phyloP scores from a whole-genome alignment of 2,888 invertebrate species.

The Congeria kusceri region DNA sequence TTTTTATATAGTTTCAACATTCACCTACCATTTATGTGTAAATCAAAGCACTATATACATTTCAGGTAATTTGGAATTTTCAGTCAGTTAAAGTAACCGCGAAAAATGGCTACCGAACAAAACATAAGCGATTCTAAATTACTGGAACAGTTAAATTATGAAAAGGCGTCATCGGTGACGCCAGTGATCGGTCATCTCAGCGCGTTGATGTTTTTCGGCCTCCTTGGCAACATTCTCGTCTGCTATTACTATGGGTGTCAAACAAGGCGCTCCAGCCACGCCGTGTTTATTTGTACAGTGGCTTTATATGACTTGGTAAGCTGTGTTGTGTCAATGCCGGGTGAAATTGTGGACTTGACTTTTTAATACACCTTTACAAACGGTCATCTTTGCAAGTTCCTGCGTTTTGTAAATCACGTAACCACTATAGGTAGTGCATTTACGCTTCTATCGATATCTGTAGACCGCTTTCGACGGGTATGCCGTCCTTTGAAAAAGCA shows the following conservation, averaged over 20 bases:
- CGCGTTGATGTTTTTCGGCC: constrained; percentile 28
- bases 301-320: constrained; percentile 29
- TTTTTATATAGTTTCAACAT: too few relatives aligned
- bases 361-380: constrained; percentile 27
- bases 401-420: constrained; percentile 24
- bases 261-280: constrained; percentile 10
- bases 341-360: constrained; percentile 33
- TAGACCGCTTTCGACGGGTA: constrained; percentile 26
- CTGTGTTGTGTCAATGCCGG: constrained; percentile 31
- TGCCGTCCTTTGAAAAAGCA: constrained; percentile 29
- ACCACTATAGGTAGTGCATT: constrained; percentile 14
- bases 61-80: too few relatives aligned
- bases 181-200: constrained; percentile 28
- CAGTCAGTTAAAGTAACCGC: too few relatives aligned
- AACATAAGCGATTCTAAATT: too few relatives aligned
- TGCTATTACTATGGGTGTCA: constrained; percentile 18
- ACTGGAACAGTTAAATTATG: neutral
- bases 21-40: too few relatives aligned
- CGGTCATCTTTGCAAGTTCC: constrained; percentile 21
- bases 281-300: constrained; percentile 26
- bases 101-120: too few relatives aligned
- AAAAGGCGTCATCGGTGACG: constrained; percentile 24
- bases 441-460: constrained; percentile 25
- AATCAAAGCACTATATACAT: too few relatives aligned
- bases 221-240: constrained; percentile 38